Percentiles rank a stretch among this genome's conserved stretches.
These are phyloP conservation scores for Volucella zonaria DNA, from an alignment of 2,888 invertebrate genomes.

Conservation along the genomic window DNA sequence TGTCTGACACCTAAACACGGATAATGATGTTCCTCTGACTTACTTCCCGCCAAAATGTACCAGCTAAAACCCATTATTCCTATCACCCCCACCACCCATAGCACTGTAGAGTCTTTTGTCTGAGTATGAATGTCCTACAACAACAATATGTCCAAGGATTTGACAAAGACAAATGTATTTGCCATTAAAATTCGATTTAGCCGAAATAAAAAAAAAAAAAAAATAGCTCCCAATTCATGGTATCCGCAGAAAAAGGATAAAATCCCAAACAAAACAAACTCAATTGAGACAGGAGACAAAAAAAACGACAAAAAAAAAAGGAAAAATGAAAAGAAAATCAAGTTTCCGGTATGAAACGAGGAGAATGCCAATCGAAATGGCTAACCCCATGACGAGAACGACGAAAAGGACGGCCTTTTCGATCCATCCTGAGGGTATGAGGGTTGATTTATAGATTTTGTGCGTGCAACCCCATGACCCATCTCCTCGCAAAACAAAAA, in stretches of 20 bases:
- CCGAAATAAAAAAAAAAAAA: constrained; percentile 55
- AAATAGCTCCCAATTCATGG: constrained; percentile 30
- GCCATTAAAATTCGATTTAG: constrained; percentile 74
- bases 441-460: constrained; percentile 68
- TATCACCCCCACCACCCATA: background rate
- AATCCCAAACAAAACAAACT: constrained; percentile 60
- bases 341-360: constrained; percentile 27
- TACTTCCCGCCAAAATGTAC: constrained; percentile 37
- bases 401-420: constrained; percentile 1
- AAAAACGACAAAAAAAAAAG: constrained; percentile 1
- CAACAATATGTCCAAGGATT: constrained; percentile 70
- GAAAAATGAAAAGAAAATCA: constrained; percentile 22
- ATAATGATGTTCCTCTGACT: constrained; percentile 72
- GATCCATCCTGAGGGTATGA: constrained; percentile 20
- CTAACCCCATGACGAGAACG: constrained; percentile 24
- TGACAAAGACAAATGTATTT: constrained; percentile 74
- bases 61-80: background rate
- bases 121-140: constrained; percentile 43
- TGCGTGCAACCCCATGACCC: constrained; percentile 45
- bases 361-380: constrained; percentile 51
- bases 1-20: constrained; percentile 66
- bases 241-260: constrained; percentile 33
- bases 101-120: constrained; percentile 12
- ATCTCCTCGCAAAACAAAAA: constrained; percentile 23
- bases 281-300: constrained; percentile 22